Base-by-base conservation (phyloP, 2,888 invertebrate genomes). In the Aquatica leii region DNA sequence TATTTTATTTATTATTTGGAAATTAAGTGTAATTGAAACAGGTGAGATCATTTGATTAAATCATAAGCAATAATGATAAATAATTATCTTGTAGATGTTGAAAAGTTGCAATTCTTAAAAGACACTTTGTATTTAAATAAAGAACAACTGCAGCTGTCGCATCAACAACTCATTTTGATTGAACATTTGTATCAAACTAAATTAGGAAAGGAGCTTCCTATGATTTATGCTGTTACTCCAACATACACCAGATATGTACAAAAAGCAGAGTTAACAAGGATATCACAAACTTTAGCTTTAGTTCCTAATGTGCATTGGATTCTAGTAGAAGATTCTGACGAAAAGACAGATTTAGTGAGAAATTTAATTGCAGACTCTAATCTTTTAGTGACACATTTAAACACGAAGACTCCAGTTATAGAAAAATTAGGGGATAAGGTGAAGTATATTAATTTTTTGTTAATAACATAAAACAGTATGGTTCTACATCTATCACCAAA, bases 231-330 rank as follows among this genome's bases (percentile, higher is more conserved):
- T 12, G 90, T 98, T 71, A 98, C 97, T 2, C 97, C 97, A 34
- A 98, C 97, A 0, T 95, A 96, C 80, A 81, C 88, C 20, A 86
- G 97, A 65, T 88, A 92, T 40, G 92, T 92, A 24, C 97, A 98
- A 82, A 95, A 95, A 81, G 97, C 97, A 8, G 98, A 98, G 81
- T 84, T 98, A 9, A 96, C 96, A 54, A 89, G 97, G 77, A 83
- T 98, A 54, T 91, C 93, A 1, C 94, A 97, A 78, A 91, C 95
- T 1, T 86, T 98, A 68, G 88, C 90, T 82, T 86, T 93, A 71
- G 90, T 97, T 60, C 92, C 93, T 64, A 93, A 94, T 79, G 85
- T 98, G 56, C 94, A 97, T 79, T 98, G 98, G 98, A 91, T 98
- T 67, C 83, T 98, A 17, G 86, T 98, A 9, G 98, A 98, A 82